Conservation (phyloP, 1,140 invertebrate genomes). For the Drosophila jambulina region DNA sequence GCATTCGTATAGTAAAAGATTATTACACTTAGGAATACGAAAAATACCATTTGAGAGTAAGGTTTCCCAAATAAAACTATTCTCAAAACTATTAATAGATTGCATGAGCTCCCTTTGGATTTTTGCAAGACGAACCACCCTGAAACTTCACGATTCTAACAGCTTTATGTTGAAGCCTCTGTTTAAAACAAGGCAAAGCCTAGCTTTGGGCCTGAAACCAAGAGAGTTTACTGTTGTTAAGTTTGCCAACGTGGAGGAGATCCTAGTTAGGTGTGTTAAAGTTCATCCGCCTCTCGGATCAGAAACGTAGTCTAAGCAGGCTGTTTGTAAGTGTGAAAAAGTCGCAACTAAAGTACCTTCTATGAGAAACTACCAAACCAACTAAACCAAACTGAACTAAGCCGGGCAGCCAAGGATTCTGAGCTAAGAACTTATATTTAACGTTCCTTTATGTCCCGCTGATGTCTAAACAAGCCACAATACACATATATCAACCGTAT, state of each 20-base stretch:
- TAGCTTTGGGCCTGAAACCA: conserved; percentile 57
- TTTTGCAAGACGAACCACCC: conserved; percentile 8
- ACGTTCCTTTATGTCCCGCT: conserved; percentile 58
- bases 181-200: conserved; percentile 63
- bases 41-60: neutral
- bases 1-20: neutral
- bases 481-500: conserved; percentile 44
- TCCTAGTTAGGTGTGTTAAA: conserved; percentile 63
- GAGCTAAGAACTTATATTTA: conserved; percentile 30
- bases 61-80: neutral
- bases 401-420: conserved; percentile 31
- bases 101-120: neutral
- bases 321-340: conserved; percentile 41
- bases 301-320: conserved; percentile 25
- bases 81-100: neutral
- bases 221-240: conserved; percentile 61
- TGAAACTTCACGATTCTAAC: conserved; percentile 7
- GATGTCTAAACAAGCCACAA: conserved; percentile 21
- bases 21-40: neutral
- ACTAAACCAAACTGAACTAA: conserved; percentile 30
- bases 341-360: conserved; percentile 81
- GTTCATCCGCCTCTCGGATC: conserved; percentile 44
- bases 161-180: conserved; percentile 69
- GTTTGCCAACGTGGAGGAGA: conserved; percentile 49
- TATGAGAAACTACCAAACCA: conserved; percentile 43